These are phyloP conservation scores for Melanerpes formicivorus DNA, from an alignment of 2,113 vertebrate species.

Conservation along the genomic window DNA sequence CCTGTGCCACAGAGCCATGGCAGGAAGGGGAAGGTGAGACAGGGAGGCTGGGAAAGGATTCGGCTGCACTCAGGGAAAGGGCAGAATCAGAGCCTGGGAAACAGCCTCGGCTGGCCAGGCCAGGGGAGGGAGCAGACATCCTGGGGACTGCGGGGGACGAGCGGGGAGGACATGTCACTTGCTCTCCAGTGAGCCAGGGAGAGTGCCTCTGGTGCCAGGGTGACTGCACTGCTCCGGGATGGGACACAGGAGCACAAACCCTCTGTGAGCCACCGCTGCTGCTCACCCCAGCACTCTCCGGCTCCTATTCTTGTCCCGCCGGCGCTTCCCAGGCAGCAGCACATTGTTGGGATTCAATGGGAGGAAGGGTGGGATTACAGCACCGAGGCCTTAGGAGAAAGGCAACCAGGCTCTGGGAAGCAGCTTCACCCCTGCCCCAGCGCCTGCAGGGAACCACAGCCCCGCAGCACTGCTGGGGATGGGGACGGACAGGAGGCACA, in stretches of 20 bases:
- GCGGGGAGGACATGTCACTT: accelerated
- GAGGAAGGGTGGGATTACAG: conserved; percentile 61
- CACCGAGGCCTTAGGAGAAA: background rate
- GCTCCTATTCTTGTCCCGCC: conserved; percentile 49
- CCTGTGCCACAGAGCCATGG: accelerated
- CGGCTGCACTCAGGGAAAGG: background rate
- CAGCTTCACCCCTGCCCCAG: background rate
- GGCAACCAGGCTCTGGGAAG: background rate
- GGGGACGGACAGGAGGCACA: accelerated
- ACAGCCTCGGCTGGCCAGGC: accelerated
- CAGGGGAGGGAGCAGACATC: background rate
- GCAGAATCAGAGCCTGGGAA: conserved; percentile 37
- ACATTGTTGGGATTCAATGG: conserved; percentile 69
- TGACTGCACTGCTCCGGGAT: accelerated
- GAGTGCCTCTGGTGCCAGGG: accelerated
- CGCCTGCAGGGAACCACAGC: accelerated
- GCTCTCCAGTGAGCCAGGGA: background rate
- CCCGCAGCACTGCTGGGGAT: accelerated
- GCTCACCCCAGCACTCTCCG: background rate
- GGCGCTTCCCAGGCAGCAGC: conserved; percentile 24
- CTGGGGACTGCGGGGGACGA: background rate
- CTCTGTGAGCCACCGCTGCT: background rate
- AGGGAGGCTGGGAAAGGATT: background rate
- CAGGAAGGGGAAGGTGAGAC: background rate
- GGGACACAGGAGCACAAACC: accelerated